Percentiles rank a stretch among this genome's conserved stretches.
These are phyloP conservation scores for Drosophila sordidula DNA, from an alignment of 2,888 invertebrate genomes.

Conservation along the genomic window DNA sequence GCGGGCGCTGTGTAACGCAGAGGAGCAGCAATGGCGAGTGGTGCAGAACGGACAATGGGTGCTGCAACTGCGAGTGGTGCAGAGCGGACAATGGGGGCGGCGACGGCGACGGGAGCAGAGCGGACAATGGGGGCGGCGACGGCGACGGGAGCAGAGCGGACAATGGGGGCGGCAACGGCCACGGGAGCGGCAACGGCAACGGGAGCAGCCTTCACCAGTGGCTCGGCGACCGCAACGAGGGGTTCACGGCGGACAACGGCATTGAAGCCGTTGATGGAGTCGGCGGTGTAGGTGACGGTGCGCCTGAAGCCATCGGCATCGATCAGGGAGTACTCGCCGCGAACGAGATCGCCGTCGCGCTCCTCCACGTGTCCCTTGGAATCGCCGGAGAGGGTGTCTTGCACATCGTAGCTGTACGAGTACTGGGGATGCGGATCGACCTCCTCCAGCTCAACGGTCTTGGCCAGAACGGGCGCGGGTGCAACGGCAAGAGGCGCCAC, in stretches of 20 bases:
- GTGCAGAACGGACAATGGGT: slow-evolving; percentile 17
- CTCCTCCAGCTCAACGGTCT: slow-evolving; percentile 67
- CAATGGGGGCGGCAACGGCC: slow-evolving; percentile 48
- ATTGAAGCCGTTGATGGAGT: slow-evolving; percentile 83
- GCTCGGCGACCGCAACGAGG: slow-evolving; percentile 65
- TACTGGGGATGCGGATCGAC: slow-evolving; percentile 83
- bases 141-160: slow-evolving; percentile 50
- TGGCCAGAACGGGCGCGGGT: slow-evolving; percentile 64
- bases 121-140: slow-evolving; percentile 46
- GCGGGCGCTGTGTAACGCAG: slow-evolving; percentile 68
- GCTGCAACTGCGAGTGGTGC: slow-evolving; percentile 56
- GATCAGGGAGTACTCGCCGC: slow-evolving; percentile 83
- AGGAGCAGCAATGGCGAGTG: slow-evolving; percentile 44
- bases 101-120: slow-evolving; percentile 57
- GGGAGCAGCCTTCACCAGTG: slow-evolving; percentile 71
- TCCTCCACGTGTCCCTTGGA: slow-evolving; percentile 84
- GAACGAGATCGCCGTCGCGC: slow-evolving; percentile 84
- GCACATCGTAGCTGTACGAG: slow-evolving; percentile 83
- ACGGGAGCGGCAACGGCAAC: slow-evolving; percentile 63
- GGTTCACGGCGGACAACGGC: slow-evolving; percentile 82
- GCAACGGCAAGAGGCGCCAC: slow-evolving; percentile 66
- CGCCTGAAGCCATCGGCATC: slow-evolving; percentile 84
- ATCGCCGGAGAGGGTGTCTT: slow-evolving; percentile 83
- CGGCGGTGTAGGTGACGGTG: slow-evolving; percentile 83
- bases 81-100: slow-evolving; percentile 60